Evolutionary conservation across 1,140 invertebrate species (phyloP).

Genomic region (Spodoptera frugiperda): DNA sequence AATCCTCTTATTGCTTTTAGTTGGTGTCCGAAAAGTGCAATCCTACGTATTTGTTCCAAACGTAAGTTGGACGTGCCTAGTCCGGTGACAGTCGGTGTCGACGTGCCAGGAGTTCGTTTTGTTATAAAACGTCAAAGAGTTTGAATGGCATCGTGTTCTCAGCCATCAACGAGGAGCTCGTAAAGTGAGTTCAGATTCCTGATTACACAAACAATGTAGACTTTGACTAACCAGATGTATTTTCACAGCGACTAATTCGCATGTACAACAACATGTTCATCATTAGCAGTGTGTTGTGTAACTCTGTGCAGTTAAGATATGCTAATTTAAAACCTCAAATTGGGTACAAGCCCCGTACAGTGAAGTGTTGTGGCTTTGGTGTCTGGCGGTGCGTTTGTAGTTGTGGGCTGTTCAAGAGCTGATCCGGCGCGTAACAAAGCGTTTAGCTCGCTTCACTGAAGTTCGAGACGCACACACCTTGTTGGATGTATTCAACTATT

Average conservation of each 20-base stretch:
- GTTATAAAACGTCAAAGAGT: conserved; percentile 11
- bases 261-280: conserved; percentile 35
- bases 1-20: conserved; percentile 39
- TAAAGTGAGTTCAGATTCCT: conserved; percentile 14
- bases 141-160: conserved; percentile 6
- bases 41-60: conserved; percentile 12
- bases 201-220: conserved; percentile 26
- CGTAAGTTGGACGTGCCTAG: conserved; percentile 27
- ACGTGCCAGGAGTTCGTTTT: conserved; percentile 3
- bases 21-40: conserved; percentile 39
- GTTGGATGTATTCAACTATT: not conserved
- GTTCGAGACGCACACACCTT: conserved; percentile 20
- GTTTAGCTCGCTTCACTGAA: conserved; percentile 1
- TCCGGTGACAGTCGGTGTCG: not conserved
- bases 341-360: conserved; percentile 42
- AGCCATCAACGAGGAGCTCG: not conserved
- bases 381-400: conserved; percentile 25
- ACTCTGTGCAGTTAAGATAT: conserved; percentile 48
- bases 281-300: conserved; percentile 47
- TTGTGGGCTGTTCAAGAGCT: conserved; percentile 26
- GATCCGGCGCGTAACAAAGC: conserved; percentile 44
- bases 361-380: conserved; percentile 47
- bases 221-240: conserved; percentile 33
- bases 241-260: conserved; percentile 34
- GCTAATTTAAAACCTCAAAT: conserved; percentile 50